Evolutionary conservation across 2,797 vertebrate genomes (phyloP).

Genomic region (Platalea minor): DNA sequence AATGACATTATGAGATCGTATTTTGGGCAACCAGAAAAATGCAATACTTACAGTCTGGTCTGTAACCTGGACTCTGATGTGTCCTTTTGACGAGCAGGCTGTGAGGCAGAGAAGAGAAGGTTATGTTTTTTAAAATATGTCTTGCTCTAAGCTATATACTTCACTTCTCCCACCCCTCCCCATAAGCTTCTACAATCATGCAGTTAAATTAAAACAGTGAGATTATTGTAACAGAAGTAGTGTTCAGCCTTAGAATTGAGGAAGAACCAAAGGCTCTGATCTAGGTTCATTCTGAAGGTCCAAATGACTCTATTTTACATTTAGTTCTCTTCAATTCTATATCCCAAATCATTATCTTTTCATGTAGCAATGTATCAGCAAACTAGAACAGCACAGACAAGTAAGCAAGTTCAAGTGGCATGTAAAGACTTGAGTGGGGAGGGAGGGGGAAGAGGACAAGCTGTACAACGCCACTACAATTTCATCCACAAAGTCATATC

Average conservation of each 20-base stretch:
- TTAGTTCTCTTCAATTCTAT: background rate
- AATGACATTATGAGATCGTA: background rate
- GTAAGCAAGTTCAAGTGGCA: background rate
- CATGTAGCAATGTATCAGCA: background rate
- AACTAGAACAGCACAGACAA: background rate
- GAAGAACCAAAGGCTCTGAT: background rate
- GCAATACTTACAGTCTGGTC: conserved; percentile 31
- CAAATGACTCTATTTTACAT: background rate
- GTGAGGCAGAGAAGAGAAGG: background rate
- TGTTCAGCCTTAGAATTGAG: background rate
- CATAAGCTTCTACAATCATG: background rate
- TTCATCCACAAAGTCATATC: background rate
- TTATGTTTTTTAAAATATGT: background rate
- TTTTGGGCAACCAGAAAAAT: background rate
- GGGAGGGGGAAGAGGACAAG: background rate
- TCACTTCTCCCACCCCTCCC: background rate
- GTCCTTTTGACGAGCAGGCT: conserved; percentile 46
- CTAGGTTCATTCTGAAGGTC: background rate
- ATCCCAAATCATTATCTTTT: background rate
- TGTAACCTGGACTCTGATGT: background rate
- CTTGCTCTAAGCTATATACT: background rate
- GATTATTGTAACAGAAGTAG: background rate
- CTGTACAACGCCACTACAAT: background rate
- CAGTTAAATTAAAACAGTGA: background rate
- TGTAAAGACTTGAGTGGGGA: background rate